These are phyloP conservation scores for Melinopterus prodromus DNA, from an alignment of 2,888 invertebrate genomes.

Conservation along the genomic window DNA sequence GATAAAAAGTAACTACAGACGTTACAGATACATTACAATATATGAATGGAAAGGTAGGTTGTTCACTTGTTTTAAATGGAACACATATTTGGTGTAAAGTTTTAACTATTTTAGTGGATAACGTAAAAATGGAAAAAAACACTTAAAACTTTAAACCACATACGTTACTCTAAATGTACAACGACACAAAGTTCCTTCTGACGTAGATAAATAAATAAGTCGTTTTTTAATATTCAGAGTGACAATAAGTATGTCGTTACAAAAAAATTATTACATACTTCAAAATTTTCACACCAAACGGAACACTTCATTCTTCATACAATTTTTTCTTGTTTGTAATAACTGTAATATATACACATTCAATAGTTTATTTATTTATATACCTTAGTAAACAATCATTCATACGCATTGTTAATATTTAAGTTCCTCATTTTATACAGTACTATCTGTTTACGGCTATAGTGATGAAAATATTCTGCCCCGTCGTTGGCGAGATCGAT, in stretches of 20 bases:
- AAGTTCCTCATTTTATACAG: conserved; percentile 45
- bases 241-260: conserved; percentile 36
- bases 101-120: conserved; percentile 10
- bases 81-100: conserved; percentile 29
- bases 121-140: not conserved
- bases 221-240: conserved; percentile 37
- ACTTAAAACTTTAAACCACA: conserved; percentile 28
- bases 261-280: conserved; percentile 32
- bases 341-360: conserved; percentile 51
- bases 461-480: conserved; percentile 59
- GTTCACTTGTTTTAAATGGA: conserved; percentile 32
- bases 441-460: conserved; percentile 51
- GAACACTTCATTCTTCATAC: conserved; percentile 24
- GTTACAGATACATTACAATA: conserved; percentile 55
- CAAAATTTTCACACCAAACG: conserved; percentile 19
- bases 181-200: conserved; percentile 45
- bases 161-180: conserved; percentile 37
- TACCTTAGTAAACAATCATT: conserved; percentile 46
- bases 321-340: conserved; percentile 38
- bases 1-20: conserved; percentile 50
- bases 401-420: conserved; percentile 47
- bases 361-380: conserved; percentile 43
- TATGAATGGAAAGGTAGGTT: conserved; percentile 47
- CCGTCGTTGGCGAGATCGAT: too few relatives aligned
- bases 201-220: conserved; percentile 48